Conservation (phyloP, 2,113 vertebrate species). For the Esox niger region DNA sequence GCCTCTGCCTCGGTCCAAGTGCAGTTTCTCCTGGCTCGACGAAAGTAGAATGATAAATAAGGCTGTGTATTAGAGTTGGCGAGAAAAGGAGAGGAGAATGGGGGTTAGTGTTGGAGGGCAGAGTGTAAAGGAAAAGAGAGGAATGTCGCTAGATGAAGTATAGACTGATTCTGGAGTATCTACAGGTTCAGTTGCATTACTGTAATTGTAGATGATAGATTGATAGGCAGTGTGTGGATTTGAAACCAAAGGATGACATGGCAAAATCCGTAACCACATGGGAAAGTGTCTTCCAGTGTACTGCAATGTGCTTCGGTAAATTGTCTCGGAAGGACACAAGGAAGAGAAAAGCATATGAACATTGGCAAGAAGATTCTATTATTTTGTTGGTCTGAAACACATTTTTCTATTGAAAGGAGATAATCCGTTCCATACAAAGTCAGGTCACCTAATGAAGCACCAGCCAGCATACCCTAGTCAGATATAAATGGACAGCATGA, state of each 20-base stretch:
- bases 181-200: background rate
- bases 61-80: background rate
- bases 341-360: background rate
- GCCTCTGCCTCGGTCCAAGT: background rate
- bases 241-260: background rate
- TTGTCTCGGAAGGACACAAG: background rate
- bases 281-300: background rate
- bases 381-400: background rate
- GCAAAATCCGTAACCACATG: background rate
- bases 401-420: conserved; percentile 1
- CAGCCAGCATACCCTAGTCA: background rate
- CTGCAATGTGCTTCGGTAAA: background rate
- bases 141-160: background rate
- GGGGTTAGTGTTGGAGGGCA: background rate
- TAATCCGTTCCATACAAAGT: too few relatives aligned
- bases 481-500: background rate
- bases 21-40: too few relatives aligned
- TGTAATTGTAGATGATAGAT: background rate
- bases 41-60: conserved; percentile 9
- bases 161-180: conserved; percentile 1
- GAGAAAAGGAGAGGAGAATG: background rate
- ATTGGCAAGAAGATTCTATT: background rate
- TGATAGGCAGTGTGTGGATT: background rate
- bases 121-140: background rate
- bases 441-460: background rate